Base-by-base conservation (phyloP, 64 coral and sea anemone species). In the Acropora yongei region DNA sequence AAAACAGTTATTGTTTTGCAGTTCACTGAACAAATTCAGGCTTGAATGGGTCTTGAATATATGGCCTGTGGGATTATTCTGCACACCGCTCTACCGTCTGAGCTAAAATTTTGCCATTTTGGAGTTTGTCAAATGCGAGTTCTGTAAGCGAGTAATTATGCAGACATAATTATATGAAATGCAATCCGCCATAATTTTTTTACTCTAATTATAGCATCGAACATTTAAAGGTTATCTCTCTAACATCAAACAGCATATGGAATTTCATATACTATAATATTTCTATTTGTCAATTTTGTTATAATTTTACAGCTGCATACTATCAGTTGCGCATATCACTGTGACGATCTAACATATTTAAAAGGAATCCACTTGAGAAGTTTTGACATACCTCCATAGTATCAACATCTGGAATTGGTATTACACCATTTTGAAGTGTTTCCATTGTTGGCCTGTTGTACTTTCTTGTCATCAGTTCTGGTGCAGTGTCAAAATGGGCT, bases 401-500 rank as follows among this genome's bases (percentile, higher is more conserved):
- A 43, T 88, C 49, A 19, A 87, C 83, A 20, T 47, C 58, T 46
- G 49, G 47, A n/a, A 78, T 48, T 16, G 13, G 49, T 12, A 94
- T 45, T 73, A 85, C 84, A n/a, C 84, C 51, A 82, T 63, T 88
- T 41, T 77, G 87, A 18, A 97, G 88, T 49, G 88, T 94, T 69
- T 97, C 95, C 18, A 83, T 78, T 49, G 14, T 91, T 57, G 95
- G 95, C 77, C 95, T 94, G 76, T 97, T 97, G 92, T 94, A 97
- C 0, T 92, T 91, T 76, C 92, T 94, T 17, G 88, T 83, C 3
- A 97, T 73, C 17, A 97, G 84, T 69, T 97, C 88, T 49, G 95
- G 95, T 60, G 94, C 47, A 5, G 95, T 97, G 88, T 94, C 78
- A 87, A 97, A 97, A 42, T 97, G 78, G 44, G 86, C 82, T 18